phyloP scores from a whole-genome alignment of 2,113 vertebrate genomes.

The Albula goreensis region DNA sequence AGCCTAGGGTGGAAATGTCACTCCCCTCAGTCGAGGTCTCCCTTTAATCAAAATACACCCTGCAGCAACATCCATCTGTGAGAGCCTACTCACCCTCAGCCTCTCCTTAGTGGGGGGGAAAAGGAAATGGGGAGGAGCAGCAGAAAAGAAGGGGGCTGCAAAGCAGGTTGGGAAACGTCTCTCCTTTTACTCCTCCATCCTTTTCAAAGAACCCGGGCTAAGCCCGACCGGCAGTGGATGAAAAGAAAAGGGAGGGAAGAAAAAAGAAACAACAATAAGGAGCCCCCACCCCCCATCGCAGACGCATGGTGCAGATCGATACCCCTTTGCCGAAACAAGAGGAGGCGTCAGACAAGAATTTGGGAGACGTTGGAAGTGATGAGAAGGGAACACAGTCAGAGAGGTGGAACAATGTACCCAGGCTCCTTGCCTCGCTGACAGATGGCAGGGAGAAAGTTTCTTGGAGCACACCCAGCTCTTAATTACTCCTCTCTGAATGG shows the following conservation, averaged over 20 bases:
- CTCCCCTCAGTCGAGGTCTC: neutral
- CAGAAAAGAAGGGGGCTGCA: neutral
- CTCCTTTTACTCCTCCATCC: neutral
- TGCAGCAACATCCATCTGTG: constrained; percentile 2
- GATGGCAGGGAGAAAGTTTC: constrained; percentile 42
- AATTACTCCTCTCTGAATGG: constrained; percentile 46
- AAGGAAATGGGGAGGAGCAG: neutral
- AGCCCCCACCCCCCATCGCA: neutral
- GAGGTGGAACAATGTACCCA: constrained; percentile 15
- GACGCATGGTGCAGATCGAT: neutral
- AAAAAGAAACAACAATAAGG: neutral
- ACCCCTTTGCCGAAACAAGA: neutral
- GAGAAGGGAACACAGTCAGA: neutral
- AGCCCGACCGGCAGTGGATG: neutral
- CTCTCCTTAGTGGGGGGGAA: neutral
- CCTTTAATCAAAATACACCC: constrained; percentile 21
- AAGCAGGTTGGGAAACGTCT: neutral
- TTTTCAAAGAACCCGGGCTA: neutral
- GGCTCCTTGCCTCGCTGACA: constrained; percentile 40
- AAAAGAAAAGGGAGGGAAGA: neutral
- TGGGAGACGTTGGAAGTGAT: constrained; percentile 1
- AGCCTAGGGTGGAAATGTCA: neutral
- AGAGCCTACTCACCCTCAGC: neutral
- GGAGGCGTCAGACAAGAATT: neutral
- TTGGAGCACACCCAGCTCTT: constrained; percentile 39